Evolutionary conservation across 2,113 vertebrate species (phyloP), one percentile per base, ranked within the genome.

Genomic region (Ameiurus melas): DNA sequence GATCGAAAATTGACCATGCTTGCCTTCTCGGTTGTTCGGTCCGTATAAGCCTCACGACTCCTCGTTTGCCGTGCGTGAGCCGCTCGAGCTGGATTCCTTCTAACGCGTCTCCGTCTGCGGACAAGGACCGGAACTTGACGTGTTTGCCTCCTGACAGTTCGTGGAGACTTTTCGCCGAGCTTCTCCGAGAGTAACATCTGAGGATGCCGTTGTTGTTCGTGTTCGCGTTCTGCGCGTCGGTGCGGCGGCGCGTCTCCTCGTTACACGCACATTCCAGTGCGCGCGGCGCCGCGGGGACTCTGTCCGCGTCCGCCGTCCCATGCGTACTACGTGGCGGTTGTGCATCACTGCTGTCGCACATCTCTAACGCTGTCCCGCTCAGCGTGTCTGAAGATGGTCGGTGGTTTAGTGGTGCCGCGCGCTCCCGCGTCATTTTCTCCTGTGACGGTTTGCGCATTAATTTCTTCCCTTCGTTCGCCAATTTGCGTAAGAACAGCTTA

Each of bases 1-100:
- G 91, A 79, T 92, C 92, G 85, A 97, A 98, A 93, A 98, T 97
- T 94, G 96, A 96, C 95, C 97, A 96, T 89, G 96, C 97, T 93
- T 97, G 95, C 68, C 93, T 95, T 92, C 94, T 95, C 86, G 73
- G 95, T 58, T 92, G 95, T 89, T 94, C 97, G 87, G 60, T 92
- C 66, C 91, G 96, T 88, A 79, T 92, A 93, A 95, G 91, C 87
- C 89, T 94, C 47, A 96, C 96, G 0, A 96, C 94, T 0, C 95
- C 96, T 0, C 94, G 94, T 90, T 85, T 93, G 80, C 93, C 93
- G 87, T 94, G 95, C 0, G 94, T 96, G 14, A 96, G 78, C 80
- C 93, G 91, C 71, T 95, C 89, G 86, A 94, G 89, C 43, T 85
- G 88, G n/a, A 92, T 86, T 10, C 93, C 86, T 22, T 89, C 71